Conservation (phyloP, 2,113 vertebrate genomes). For the Rallus limicola region DNA sequence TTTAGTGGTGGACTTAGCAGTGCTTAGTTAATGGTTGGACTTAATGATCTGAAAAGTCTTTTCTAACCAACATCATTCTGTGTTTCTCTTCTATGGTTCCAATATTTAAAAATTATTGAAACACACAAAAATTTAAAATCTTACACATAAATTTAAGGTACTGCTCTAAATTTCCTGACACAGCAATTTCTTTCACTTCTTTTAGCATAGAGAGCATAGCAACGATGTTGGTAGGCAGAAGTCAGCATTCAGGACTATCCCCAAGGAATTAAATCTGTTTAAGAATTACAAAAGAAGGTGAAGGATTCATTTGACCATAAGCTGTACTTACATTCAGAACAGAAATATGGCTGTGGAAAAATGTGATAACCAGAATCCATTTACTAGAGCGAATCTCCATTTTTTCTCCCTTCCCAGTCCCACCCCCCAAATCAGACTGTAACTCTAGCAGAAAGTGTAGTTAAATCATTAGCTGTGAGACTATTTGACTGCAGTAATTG, state of each 20-base stretch:
- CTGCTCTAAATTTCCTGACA: background rate
- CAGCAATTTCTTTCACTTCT: background rate
- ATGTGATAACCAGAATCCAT: background rate
- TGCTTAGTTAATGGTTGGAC: too few species aligned
- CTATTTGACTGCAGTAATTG: background rate
- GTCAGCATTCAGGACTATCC: rapidly evolving
- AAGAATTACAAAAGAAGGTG: background rate
- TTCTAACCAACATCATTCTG: too few species aligned
- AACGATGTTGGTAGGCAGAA: background rate
- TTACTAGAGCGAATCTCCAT: background rate
- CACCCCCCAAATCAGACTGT: background rate
- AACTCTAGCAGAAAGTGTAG: background rate
- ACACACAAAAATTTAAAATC: background rate
- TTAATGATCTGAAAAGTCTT: too few species aligned
- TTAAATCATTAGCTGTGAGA: background rate
- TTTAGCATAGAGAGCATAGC: background rate
- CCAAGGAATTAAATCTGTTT: background rate
- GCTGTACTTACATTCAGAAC: background rate
- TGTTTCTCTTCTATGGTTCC: too few species aligned
- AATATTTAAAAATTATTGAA: background rate
- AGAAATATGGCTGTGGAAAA: background rate
- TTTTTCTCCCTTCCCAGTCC: background rate
- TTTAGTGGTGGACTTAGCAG: too few species aligned
- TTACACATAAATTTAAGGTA: background rate
- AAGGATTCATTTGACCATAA: background rate